Evolutionary conservation across 2,797 vertebrate species (phyloP).

Genomic region (Thripadectes ignobilis): DNA sequence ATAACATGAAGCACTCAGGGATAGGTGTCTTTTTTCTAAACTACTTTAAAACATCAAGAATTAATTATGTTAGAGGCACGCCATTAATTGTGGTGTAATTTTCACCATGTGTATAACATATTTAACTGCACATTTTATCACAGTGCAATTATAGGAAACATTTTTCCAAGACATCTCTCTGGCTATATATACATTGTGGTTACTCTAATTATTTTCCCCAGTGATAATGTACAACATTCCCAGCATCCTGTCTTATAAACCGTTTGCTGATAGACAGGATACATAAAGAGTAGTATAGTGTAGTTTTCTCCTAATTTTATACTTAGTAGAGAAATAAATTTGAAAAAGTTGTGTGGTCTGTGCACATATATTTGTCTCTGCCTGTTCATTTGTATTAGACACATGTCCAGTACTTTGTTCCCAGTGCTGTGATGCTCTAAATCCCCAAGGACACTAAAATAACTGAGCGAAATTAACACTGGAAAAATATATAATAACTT

Average conservation of each 20-base stretch:
- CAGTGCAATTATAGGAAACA: conserved; percentile 40
- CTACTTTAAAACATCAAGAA: conserved; percentile 5
- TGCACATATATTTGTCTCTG: neutral
- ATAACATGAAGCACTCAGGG: neutral
- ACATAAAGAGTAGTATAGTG: neutral
- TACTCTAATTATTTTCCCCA: conserved; percentile 42
- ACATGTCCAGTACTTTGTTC: neutral
- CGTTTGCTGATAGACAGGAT: conserved; percentile 2
- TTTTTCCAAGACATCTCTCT: conserved; percentile 44
- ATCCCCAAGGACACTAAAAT: neutral
- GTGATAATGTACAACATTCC: conserved; percentile 7
- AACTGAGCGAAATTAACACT: conserved; percentile 13
- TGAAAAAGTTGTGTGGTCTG: neutral
- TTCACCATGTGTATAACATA: conserved; percentile 28
- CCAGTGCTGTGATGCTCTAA: neutral
- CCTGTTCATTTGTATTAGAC: neutral
- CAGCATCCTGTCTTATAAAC: conserved; percentile 22
- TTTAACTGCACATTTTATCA: conserved; percentile 42
- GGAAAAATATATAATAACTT: neutral
- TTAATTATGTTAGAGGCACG: conserved; percentile 25
- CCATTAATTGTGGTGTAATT: conserved; percentile 43
- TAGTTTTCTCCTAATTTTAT: neutral
- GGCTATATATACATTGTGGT: conserved; percentile 28
- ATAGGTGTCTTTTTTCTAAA: neutral
- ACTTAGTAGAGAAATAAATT: neutral